phyloP scores from a whole-genome alignment of 2,797 vertebrate species.

The Ficedula albicollis region DNA sequence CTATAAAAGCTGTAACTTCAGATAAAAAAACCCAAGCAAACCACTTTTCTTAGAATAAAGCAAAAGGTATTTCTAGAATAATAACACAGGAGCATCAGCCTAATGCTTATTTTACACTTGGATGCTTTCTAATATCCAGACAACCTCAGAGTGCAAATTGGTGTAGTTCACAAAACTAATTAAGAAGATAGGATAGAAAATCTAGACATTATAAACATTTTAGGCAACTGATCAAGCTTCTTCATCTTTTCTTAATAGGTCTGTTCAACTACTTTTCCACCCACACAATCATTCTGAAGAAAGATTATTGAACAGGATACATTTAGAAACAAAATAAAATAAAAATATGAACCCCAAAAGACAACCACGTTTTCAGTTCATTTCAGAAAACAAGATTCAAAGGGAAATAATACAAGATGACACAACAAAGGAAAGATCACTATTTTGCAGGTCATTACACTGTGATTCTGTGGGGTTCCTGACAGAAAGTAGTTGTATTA shows the following conservation, averaged over 20 bases:
- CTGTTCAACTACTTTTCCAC: constrained; percentile 23
- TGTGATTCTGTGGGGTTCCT: background rate
- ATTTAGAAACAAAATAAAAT: constrained; percentile 32
- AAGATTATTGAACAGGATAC: background rate
- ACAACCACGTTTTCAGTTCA: background rate
- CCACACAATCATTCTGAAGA: constrained; percentile 18
- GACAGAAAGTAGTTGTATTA: background rate
- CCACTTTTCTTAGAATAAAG: background rate
- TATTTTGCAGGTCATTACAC: background rate
- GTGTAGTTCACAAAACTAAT: constrained; percentile 13
- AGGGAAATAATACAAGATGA: background rate
- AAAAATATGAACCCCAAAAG: background rate
- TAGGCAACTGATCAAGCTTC: constrained; percentile 20
- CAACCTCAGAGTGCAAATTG: constrained; percentile 27
- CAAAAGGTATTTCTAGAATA: constrained; percentile 34
- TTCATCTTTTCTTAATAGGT: constrained; percentile 56
- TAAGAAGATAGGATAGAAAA: constrained; percentile 35
- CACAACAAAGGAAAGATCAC: background rate
- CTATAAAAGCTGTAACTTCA: background rate
- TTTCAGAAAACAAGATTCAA: constrained; percentile 1
- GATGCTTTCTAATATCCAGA: constrained; percentile 47
- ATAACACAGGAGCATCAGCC: background rate
- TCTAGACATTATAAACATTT: constrained; percentile 37
- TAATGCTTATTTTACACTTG: constrained; percentile 57
- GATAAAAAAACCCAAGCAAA: background rate